Evolutionary conservation across 2,888 invertebrate species (phyloP), one percentile per base, ranked within the genome.

Genomic region (Rhopalosiphum nymphaeae): DNA sequence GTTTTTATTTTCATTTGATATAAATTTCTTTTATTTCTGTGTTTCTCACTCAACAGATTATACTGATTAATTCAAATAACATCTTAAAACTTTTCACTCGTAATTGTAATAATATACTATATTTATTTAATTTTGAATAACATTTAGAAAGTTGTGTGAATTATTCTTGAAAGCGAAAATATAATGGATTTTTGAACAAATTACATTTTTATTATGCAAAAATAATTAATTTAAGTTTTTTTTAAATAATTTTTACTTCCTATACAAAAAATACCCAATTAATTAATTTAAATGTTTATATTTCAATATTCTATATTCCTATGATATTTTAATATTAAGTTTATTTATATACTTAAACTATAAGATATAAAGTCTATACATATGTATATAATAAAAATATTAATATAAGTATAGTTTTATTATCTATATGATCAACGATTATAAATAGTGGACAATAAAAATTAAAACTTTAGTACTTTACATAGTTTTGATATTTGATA

Each of bases 151-250:
- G 53, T 11, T n/a, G 49, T 94, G 94, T 61, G 90, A 94, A 94
- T 61, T 91, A 49, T 86, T 61, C 90, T 89, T 94, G 90, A 86
- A 91, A 94, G 94, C 85, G 49, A 90, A 90, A 86, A 25, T 53
- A 53, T 88, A 42, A 89, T 53, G 78, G 78, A 26, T 56, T 88
- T 53, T 88, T 21, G 36, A 53, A 88, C 25, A 88, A 88, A 21
- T 88, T 25, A 53, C 57, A 46, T 78, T 78, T 78, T 13, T 36
- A 10, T 91, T 36, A 78, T 36, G 7, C 21, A 49, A 25, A 91
- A n/a, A 49, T 78, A 78, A 67, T 49, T n/a, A 46, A 29, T 67
- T 78, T 78, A 36, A 56, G 67, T 78, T 78, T 49, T 42, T 57
- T 67, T n/a, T 46, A 49, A 78, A 91, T 90, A n/a, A 67, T 36